A percentile compares a stretch with the other conserved stretches of the same genome.
Evolutionary conservation across 2,888 invertebrate genomes (phyloP).

Genomic region (Galeruca laticollis): DNA sequence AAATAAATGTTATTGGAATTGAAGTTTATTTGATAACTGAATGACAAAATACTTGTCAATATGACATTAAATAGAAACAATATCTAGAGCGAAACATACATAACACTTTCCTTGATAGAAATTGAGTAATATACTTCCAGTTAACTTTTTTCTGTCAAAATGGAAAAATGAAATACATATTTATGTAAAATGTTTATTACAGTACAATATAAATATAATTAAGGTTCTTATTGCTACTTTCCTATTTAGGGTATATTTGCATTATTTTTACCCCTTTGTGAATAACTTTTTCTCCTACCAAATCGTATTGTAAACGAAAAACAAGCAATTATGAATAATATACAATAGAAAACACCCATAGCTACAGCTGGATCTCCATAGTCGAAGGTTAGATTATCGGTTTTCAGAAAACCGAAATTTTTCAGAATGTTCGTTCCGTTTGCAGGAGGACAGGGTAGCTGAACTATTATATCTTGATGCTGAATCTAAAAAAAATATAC

Average conservation of each 20-base stretch:
- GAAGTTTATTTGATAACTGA: too few species aligned
- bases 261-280: conserved; percentile 69
- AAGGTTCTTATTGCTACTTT: neutral
- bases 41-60: too few species aligned
- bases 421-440: conserved; percentile 80
- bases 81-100: too few species aligned
- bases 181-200: conserved; percentile 1
- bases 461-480: conserved; percentile 88
- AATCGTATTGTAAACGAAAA: conserved; percentile 69
- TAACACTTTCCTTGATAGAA: too few species aligned
- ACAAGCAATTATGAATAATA: conserved; percentile 73
- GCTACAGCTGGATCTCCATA: conserved; percentile 72
- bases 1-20: too few species aligned
- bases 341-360: conserved; percentile 72
- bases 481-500: conserved; percentile 72
- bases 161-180: neutral
- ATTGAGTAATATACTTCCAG: too few species aligned
- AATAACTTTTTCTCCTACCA: conserved; percentile 60
- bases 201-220: neutral
- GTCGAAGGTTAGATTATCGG: conserved; percentile 69
- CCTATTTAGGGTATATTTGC: conserved; percentile 71
- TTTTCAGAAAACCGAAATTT: conserved; percentile 68
- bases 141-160: neutral
- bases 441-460: conserved; percentile 83
- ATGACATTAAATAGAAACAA: too few species aligned